These are phyloP conservation scores for Embiotoca jacksoni DNA, from an alignment of 2,113 vertebrate species.

Conservation along the genomic window DNA sequence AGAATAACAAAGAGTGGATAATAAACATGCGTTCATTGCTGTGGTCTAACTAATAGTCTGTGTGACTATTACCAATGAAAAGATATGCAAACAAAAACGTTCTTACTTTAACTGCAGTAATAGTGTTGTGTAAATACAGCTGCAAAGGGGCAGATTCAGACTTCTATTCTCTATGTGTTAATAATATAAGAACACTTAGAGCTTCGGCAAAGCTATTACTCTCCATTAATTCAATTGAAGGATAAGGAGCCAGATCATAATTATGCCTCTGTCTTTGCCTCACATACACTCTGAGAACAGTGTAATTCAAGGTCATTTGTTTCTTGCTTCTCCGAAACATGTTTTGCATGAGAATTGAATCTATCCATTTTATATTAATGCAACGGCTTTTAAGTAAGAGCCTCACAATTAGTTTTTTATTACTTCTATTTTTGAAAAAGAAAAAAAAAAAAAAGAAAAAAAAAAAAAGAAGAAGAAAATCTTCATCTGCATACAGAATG, in stretches of 20 bases:
- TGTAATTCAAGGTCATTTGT: background rate
- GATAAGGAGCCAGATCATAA: constrained; percentile 34
- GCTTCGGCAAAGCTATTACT: background rate
- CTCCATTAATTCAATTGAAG: constrained; percentile 26
- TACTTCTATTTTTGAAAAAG: background rate
- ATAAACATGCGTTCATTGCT: constrained; percentile 25
- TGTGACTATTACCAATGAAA: background rate
- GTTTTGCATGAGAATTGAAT: constrained; percentile 11
- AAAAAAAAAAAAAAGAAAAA: background rate
- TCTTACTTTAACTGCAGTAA: constrained; percentile 15
- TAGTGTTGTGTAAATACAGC: constrained; percentile 7
- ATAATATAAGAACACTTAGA: constrained; percentile 4
- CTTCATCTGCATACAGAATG: background rate
- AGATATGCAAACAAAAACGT: background rate
- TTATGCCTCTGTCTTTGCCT: background rate
- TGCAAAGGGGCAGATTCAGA: constrained; percentile 1
- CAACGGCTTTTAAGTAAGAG: background rate
- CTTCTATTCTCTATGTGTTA: background rate
- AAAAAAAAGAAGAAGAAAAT: background rate
- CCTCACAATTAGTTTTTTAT: background rate
- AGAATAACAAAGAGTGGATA: constrained; percentile 17
- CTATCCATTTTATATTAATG: too few relatives aligned
- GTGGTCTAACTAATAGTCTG: background rate
- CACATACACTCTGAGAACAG: background rate
- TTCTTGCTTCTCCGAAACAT: background rate